Conservation (phyloP, 2,888 invertebrate species). For the Bhutanitis thaidina region DNA sequence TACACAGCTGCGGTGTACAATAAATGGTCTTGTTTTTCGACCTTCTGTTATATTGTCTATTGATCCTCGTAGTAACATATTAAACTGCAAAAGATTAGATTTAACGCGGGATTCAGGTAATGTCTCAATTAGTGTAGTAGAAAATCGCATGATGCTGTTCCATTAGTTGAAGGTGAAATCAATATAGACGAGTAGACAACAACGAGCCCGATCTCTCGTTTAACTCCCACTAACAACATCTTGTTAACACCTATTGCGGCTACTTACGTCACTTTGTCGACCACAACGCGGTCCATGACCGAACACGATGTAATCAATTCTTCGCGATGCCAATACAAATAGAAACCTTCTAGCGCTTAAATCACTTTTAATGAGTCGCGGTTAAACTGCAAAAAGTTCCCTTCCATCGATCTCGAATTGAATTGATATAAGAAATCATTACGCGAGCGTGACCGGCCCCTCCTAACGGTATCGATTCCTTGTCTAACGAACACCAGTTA, state of each 20-base stretch:
- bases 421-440: slow-evolving; percentile 54
- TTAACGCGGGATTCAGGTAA: slow-evolving; percentile 18
- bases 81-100: slow-evolving; percentile 3
- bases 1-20: slow-evolving; percentile 21
- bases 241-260: slow-evolving; percentile 63
- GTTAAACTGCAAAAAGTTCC: slow-evolving; percentile 44
- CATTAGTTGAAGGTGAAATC: slow-evolving; percentile 58
- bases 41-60: slow-evolving; percentile 29
- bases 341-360: slow-evolving; percentile 44
- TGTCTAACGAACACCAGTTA: slow-evolving; percentile 24
- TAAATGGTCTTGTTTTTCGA: slow-evolving; percentile 18
- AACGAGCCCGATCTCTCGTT: slow-evolving; percentile 30
- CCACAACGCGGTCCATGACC: slow-evolving; percentile 38
- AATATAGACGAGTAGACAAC: slow-evolving; percentile 41
- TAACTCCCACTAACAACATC: slow-evolving; percentile 47
- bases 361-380: slow-evolving; percentile 51
- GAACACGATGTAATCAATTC: slow-evolving; percentile 52
- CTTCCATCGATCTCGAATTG: slow-evolving; percentile 44
- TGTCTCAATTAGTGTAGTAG: slow-evolving; percentile 39
- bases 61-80: slow-evolving; percentile 18
- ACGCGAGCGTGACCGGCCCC: slow-evolving; percentile 41
- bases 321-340: slow-evolving; percentile 50
- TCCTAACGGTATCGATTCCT: slow-evolving; percentile 35
- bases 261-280: slow-evolving; percentile 56
- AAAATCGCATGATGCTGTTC: slow-evolving; percentile 45